These are phyloP conservation scores for Nerophis ophidion DNA, from an alignment of 2,113 vertebrate genomes.

Conservation along the genomic window DNA sequence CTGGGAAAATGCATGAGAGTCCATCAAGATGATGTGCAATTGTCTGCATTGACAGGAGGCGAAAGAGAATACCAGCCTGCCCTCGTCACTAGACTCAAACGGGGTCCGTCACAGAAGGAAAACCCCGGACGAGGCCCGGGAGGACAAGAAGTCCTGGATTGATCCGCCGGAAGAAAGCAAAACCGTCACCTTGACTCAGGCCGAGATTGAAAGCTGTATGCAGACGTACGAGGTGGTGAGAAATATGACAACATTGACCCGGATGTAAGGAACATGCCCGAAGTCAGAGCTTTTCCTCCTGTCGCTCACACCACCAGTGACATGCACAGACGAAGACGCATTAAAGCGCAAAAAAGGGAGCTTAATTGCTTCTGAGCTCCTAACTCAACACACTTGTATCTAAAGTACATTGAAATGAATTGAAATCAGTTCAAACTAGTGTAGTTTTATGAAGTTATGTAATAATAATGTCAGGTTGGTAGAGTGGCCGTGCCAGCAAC, in stretches of 20 bases:
- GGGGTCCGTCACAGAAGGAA: slow-evolving; percentile 54
- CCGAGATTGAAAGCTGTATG: slow-evolving; percentile 96
- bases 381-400: too few relatives aligned
- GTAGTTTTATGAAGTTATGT: too few relatives aligned
- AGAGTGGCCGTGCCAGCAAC: too few relatives aligned
- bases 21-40: not conserved
- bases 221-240: slow-evolving; percentile 84
- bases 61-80: slow-evolving; percentile 22
- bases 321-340: too few relatives aligned
- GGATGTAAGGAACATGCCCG: not conserved
- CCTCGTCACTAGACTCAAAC: slow-evolving; percentile 31
- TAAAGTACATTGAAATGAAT: too few relatives aligned
- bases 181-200: slow-evolving; percentile 79
- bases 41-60: slow-evolving; percentile 33
- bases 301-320: too few relatives aligned
- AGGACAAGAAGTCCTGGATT: slow-evolving; percentile 84
- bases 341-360: too few relatives aligned
- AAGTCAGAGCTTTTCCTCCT: not conserved
- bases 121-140: slow-evolving; percentile 46
- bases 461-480: too few relatives aligned
- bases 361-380: too few relatives aligned
- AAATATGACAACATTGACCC: not conserved
- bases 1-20: too few relatives aligned
- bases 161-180: slow-evolving; percentile 84
- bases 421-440: too few relatives aligned